Percentiles rank a stretch among this genome's conserved stretches.
Conservation (phyloP, 2,113 vertebrate species). For the Protobothrops mucrosquamatus region DNA sequence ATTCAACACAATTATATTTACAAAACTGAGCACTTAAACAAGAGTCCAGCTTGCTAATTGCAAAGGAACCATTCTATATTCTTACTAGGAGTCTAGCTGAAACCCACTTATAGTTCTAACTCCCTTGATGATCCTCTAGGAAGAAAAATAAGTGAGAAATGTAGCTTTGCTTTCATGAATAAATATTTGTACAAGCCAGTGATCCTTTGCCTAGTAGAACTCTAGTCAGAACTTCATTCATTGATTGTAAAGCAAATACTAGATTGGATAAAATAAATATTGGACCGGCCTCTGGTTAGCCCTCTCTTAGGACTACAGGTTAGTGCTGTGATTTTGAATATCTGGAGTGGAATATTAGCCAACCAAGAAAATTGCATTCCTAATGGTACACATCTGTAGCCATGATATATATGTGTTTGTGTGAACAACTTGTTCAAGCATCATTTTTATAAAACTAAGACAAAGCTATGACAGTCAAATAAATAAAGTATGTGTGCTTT, state of each 20-base stretch:
- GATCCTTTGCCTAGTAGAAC: background rate
- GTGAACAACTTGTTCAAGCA: background rate
- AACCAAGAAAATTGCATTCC: background rate
- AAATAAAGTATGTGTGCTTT: background rate
- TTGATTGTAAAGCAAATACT: background rate
- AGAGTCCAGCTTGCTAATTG: background rate
- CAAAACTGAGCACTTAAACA: background rate
- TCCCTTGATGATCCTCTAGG: constrained; percentile 29
- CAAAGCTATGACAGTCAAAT: background rate
- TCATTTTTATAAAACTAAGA: background rate
- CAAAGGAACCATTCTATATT: background rate
- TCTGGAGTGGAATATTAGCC: background rate
- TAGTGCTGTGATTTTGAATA: background rate
- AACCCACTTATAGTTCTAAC: background rate
- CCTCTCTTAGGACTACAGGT: background rate
- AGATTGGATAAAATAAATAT: background rate
- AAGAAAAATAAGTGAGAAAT: constrained; percentile 9
- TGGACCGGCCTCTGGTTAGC: background rate
- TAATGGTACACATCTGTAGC: background rate
- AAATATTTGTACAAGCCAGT: background rate
- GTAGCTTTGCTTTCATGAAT: constrained; percentile 29
- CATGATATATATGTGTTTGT: background rate
- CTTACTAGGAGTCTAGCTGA: background rate
- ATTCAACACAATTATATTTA: background rate
- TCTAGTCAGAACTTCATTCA: background rate